phyloP scores from a whole-genome alignment of 2,113 vertebrate genomes.

The Nibea coibor region DNA sequence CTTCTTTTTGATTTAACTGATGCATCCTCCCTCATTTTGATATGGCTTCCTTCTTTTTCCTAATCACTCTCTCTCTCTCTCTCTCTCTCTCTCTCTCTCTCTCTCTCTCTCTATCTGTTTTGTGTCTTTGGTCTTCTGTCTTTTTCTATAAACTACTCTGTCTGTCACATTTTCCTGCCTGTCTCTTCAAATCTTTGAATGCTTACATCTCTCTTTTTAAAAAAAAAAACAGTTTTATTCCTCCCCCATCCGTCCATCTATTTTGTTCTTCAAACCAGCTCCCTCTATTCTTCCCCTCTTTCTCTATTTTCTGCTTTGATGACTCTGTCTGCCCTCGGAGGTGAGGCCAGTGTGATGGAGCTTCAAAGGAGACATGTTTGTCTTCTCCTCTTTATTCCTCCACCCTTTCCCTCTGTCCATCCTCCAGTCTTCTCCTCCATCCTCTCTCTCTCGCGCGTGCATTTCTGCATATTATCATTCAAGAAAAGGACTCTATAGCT shows the following conservation, averaged over 20 bases:
- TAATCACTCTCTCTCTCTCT: background rate
- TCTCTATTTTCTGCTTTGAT: conserved; percentile 54
- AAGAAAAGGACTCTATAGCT: background rate
- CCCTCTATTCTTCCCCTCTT: conserved; percentile 1
- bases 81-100: background rate
- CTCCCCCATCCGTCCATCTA: conserved; percentile 6
- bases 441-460: background rate
- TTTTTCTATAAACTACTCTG: background rate
- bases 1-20: background rate
- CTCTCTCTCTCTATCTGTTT: background rate
- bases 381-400: background rate
- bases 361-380: conserved; percentile 32
- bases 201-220: background rate
- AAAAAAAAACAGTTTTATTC: background rate
- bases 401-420: background rate
- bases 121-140: background rate
- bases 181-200: background rate
- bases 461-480: background rate
- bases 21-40: background rate
- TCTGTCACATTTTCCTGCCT: background rate
- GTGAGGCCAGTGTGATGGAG: conserved; percentile 32
- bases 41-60: background rate
- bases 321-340: conserved; percentile 40
- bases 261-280: conserved; percentile 8
- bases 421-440: background rate